Base-by-base conservation (phyloP, 2,113 vertebrate species). In the Arothron firmamentum region DNA sequence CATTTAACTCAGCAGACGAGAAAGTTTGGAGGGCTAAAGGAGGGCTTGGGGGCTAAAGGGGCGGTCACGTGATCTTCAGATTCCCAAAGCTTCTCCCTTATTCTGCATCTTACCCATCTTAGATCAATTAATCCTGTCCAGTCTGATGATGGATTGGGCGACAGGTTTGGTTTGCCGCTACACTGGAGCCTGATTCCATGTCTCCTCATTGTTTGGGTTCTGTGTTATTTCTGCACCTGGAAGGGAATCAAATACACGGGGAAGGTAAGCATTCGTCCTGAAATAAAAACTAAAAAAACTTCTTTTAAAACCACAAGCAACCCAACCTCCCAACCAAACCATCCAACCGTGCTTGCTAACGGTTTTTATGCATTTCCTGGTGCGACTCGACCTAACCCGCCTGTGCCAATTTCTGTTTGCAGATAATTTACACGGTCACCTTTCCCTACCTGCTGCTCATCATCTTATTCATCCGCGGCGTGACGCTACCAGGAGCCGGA, bases 191-290 rank as follows among this genome's bases (percentile, higher is more conserved):
- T 92, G 73, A 86, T 91, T 60, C 55, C 91, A 52, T 92, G 91
- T 80, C 90, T 93, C 21, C 70, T 92, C 45, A 53, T 91, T 17
- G 82, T 85, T 0, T 94, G 93, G 91, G 72, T 92, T 59, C 63
- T 93, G 43, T 94, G 91, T 59, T 94, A 90, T 85, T 92, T 95
- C 86, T 94, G 92, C 74, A 88, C 93, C 64, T 94, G 90, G 87
- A 93, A 93, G 74, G 89, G 91, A 72, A 86, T 94, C 62, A 96
- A 93, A 82, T 85, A 79, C 41, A 89, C 80, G 9, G 92, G 92
- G 57, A 95, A 94, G 87, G 88, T 86, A 75, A 88, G 83, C 15
- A 4, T 1, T 51, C 2, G 14, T 21, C 10, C 8, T 10, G 25
- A 28, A 28, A n/a, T n/a, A n/a, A n/a, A n/a, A n/a, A n/a, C n/a